A percentile compares a stretch with the other conserved stretches of the same genome.
These are phyloP conservation scores for Cylindroiulus punctatus DNA, from an alignment of 2,888 invertebrate species.

Conservation along the genomic window DNA sequence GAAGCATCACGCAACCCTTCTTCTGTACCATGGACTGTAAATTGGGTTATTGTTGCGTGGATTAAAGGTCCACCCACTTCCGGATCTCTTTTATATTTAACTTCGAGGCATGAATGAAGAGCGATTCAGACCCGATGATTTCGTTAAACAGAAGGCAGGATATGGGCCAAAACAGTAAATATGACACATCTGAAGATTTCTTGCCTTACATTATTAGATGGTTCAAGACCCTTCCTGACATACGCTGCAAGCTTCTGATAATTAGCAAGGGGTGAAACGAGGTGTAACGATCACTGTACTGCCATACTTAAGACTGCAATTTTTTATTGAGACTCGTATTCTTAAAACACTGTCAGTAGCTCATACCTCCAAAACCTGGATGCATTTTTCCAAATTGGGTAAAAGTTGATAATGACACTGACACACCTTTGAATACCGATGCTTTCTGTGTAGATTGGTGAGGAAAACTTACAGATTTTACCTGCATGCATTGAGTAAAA, in stretches of 20 bases:
- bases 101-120: background rate
- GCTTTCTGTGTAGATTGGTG: too few species aligned
- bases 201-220: background rate
- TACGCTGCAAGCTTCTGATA: background rate
- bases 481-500: too few species aligned
- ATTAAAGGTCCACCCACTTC: constrained; percentile 19
- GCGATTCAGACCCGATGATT: background rate
- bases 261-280: background rate
- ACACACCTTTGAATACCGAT: too few species aligned
- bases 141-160: constrained; percentile 3
- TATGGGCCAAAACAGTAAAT: constrained; percentile 27
- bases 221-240: constrained; percentile 19
- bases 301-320: too few species aligned
- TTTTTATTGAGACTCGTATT: too few species aligned
- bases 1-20: background rate
- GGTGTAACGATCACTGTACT: too few species aligned
- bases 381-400: too few species aligned
- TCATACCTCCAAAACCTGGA: too few species aligned
- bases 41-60: constrained; percentile 34
- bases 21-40: background rate
- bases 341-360: too few species aligned
- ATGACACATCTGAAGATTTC: constrained; percentile 23
- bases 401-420: too few species aligned
- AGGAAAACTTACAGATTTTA: too few species aligned
- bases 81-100: constrained; percentile 38